Evolutionary conservation across 2,797 vertebrate species (phyloP).

Genomic region (Cyclopterus lumpus): DNA sequence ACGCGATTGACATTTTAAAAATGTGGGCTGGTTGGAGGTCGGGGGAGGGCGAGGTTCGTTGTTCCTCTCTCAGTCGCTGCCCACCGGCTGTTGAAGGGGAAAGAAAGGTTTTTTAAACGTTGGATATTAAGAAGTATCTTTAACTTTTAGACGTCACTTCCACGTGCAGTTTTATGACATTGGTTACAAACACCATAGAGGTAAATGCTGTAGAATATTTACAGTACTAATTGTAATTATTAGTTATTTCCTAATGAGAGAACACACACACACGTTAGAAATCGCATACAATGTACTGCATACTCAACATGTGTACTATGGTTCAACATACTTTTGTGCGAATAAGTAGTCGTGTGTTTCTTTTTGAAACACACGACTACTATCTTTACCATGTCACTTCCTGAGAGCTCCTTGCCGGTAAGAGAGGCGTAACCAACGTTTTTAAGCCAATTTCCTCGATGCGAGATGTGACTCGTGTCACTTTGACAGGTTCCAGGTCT

Average conservation of each 20-base stretch:
- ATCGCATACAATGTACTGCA: neutral
- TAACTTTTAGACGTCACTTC: neutral
- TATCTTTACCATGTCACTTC: neutral
- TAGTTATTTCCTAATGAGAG: neutral
- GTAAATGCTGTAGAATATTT: neutral
- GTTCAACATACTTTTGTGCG: neutral
- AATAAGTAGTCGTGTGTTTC: neutral
- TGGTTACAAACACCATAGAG: neutral
- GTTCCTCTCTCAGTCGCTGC: constrained; percentile 36
- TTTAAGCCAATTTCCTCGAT: neutral
- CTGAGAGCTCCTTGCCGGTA: neutral
- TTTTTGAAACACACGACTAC: neutral
- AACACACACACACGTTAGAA: neutral
- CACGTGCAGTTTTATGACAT: neutral
- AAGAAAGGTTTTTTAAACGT: neutral
- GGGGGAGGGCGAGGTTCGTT: constrained; percentile 24
- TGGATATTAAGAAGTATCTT: neutral
- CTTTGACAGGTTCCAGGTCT: too few species aligned
- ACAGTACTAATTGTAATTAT: neutral
- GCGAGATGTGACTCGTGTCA: neutral
- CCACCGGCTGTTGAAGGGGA: constrained; percentile 26
- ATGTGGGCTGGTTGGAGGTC: constrained; percentile 5
- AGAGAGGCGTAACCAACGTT: neutral
- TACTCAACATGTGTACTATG: neutral
- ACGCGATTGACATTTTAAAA: constrained; percentile 57